phyloP scores from a whole-genome alignment of 2,888 invertebrate species.

The Rhabditoides inermis region DNA sequence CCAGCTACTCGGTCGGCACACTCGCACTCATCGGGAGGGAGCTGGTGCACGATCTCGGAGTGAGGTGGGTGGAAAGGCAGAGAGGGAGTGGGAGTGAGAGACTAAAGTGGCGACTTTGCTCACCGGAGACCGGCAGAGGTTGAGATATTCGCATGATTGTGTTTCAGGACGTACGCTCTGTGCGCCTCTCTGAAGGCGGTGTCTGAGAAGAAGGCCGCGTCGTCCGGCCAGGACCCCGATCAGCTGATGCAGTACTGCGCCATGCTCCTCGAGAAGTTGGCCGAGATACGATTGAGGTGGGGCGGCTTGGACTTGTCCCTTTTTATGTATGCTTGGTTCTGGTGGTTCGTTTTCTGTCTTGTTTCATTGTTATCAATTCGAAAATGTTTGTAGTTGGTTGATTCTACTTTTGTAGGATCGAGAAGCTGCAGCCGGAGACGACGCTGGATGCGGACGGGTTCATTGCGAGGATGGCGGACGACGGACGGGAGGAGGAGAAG shows the following conservation, averaged over 20 bases:
- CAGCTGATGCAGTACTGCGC: constrained; percentile 16
- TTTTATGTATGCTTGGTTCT: neutral
- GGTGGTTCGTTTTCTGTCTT: neutral
- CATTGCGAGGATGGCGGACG: constrained; percentile 13
- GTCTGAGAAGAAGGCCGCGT: constrained; percentile 13
- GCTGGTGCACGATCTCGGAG: constrained; percentile 20
- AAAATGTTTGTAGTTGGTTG: too few species aligned
- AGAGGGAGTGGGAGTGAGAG: neutral
- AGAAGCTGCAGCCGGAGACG: constrained; percentile 6
- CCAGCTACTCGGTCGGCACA: constrained; percentile 14
- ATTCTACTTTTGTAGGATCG: constrained; percentile 6
- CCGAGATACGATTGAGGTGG: constrained; percentile 24
- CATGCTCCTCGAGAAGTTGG: constrained; percentile 17
- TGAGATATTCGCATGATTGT: neutral
- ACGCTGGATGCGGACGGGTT: too few species aligned
- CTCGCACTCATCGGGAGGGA: constrained; percentile 23
- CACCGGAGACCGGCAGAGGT: neutral
- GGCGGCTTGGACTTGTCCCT: neutral
- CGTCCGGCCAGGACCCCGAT: constrained; percentile 12
- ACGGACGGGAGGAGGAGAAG: constrained; percentile 10
- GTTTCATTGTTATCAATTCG: too few species aligned
- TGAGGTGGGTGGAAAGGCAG: constrained; percentile 9
- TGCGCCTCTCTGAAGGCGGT: constrained; percentile 17
- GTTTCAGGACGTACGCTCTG: constrained; percentile 17
- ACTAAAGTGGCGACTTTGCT: neutral